Conservation (phyloP, 2,888 invertebrate genomes). For the Lasioglossum pauxillum region DNA sequence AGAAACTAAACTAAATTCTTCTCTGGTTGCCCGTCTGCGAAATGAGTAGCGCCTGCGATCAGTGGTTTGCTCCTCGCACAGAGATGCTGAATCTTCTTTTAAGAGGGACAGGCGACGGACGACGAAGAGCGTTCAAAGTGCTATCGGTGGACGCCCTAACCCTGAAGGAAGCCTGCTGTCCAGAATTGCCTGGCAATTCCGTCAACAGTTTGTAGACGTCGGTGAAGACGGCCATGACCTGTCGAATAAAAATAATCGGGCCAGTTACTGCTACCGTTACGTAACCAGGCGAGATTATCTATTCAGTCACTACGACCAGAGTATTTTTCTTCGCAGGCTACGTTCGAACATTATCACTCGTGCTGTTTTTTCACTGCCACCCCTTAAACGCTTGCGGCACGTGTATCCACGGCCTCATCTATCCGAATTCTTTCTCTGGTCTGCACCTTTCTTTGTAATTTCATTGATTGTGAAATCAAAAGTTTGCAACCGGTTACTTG, state of each 20-base stretch:
- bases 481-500: not conserved
- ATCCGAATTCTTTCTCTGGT: not conserved
- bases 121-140: slow-evolving; percentile 65
- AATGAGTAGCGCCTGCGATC: slow-evolving; percentile 8
- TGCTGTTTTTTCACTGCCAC: slow-evolving; percentile 31
- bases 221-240: slow-evolving; percentile 92
- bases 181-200: slow-evolving; percentile 83
- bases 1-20: not conserved
- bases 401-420: slow-evolving; percentile 4
- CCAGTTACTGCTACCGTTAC: slow-evolving; percentile 56
- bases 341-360: slow-evolving; percentile 54
- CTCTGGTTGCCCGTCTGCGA: not conserved
- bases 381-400: slow-evolving; percentile 20
- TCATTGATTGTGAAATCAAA: not conserved
- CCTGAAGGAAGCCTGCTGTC: slow-evolving; percentile 87
- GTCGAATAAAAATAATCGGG: slow-evolving; percentile 69
- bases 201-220: slow-evolving; percentile 85
- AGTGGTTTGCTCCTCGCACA: slow-evolving; percentile 86
- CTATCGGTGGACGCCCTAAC: slow-evolving; percentile 92
- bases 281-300: slow-evolving; percentile 63
- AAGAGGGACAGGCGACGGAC: slow-evolving; percentile 66
- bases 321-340: slow-evolving; percentile 46
- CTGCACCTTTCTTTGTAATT: not conserved
- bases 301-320: slow-evolving; percentile 44
- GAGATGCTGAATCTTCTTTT: slow-evolving; percentile 90